Conservation (phyloP, 2,113 vertebrate genomes). For the Atractosteus spatula region DNA sequence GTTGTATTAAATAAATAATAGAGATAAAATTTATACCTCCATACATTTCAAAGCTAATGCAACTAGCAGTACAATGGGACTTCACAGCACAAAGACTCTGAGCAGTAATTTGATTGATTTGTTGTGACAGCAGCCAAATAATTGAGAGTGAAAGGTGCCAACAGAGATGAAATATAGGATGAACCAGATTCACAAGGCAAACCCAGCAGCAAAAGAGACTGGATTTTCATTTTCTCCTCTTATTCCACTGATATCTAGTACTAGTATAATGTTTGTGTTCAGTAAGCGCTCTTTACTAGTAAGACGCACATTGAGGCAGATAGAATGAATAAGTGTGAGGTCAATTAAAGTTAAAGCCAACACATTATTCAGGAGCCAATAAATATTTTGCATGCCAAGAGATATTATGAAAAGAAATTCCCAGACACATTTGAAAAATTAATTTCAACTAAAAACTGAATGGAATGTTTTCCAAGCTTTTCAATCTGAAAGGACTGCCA, state of each 20-base stretch:
- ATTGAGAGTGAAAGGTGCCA: slow-evolving; percentile 99
- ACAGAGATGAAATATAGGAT: slow-evolving; percentile 81
- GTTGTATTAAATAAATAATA: slow-evolving; percentile 90
- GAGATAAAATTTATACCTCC: slow-evolving; percentile 87
- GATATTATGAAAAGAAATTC: too few relatives aligned
- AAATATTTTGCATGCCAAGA: background rate
- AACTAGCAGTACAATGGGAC: slow-evolving; percentile 78
- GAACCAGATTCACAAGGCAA: slow-evolving; percentile 78
- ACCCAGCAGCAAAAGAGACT: slow-evolving; percentile 80
- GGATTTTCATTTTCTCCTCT: slow-evolving; percentile 81
- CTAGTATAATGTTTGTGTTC: slow-evolving; percentile 81
- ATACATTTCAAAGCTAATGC: slow-evolving; percentile 92
- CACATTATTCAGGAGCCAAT: background rate
- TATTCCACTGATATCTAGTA: slow-evolving; percentile 81
- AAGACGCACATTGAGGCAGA: slow-evolving; percentile 52
- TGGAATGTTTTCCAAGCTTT: too few relatives aligned
- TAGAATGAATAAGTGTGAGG: slow-evolving; percentile 55
- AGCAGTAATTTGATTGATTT: slow-evolving; percentile 99
- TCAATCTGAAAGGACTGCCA: too few relatives aligned
- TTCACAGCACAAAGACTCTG: slow-evolving; percentile 83
- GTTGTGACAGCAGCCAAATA: slow-evolving; percentile 98
- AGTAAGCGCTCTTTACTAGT: slow-evolving; percentile 55
- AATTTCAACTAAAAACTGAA: too few relatives aligned
- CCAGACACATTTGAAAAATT: too few relatives aligned
- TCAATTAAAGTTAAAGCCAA: slow-evolving; percentile 44